These are phyloP conservation scores for Ciconia maguari DNA, from an alignment of 2,113 vertebrate species.

Conservation along the genomic window DNA sequence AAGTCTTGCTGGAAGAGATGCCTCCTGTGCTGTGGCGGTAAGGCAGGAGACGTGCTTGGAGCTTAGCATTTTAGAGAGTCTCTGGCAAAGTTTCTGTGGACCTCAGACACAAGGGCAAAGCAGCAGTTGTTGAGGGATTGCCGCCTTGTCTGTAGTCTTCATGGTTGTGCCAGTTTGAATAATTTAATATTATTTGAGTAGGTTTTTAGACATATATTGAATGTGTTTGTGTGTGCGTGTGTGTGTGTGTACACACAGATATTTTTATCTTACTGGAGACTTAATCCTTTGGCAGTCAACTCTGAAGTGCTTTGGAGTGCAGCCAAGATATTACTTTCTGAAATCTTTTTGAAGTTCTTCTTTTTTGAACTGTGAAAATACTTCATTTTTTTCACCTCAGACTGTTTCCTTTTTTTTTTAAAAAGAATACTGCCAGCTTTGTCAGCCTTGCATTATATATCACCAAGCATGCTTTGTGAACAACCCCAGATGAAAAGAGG, in stretches of 20 bases:
- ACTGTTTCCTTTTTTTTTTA: neutral
- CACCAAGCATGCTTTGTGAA: neutral
- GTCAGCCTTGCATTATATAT: neutral
- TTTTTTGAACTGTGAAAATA: neutral
- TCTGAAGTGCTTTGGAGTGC: neutral
- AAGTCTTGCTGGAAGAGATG: neutral
- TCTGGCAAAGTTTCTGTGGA: neutral
- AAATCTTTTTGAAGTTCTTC: conserved; percentile 34
- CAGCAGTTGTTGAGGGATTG: neutral
- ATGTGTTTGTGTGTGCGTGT: neutral
- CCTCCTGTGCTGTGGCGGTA: neutral
- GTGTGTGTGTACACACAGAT: neutral
- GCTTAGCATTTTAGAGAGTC: too few relatives aligned
- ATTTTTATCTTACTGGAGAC: conserved; percentile 24
- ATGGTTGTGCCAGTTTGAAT: neutral
- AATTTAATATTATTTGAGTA: neutral
- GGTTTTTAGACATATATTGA: neutral
- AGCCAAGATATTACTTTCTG: conserved; percentile 16
- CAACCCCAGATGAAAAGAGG: neutral
- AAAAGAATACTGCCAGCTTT: neutral
- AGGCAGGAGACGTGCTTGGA: neutral
- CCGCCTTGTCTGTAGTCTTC: neutral
- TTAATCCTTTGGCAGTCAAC: conserved; percentile 37
- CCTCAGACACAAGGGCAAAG: neutral
- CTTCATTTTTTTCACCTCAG: neutral